Evolutionary conservation across 2,113 vertebrate species (phyloP).

Genomic region (Charina bottae): DNA sequence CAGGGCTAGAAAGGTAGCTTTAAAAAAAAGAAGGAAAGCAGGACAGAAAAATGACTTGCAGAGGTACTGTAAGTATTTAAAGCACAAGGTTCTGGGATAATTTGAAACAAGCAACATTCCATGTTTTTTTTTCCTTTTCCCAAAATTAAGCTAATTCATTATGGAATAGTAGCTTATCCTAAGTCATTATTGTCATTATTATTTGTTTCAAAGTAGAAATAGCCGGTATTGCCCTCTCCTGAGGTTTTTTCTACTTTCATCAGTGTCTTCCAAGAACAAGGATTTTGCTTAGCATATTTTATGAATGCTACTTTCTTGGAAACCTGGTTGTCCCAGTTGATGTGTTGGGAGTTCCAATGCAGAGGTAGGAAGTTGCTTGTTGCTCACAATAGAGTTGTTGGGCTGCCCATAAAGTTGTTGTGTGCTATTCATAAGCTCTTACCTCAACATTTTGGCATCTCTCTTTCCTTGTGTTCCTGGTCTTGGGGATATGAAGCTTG

Average conservation of each 20-base stretch:
- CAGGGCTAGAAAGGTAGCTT: background rate
- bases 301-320: background rate
- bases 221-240: background rate
- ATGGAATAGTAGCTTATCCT: background rate
- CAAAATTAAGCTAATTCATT: background rate
- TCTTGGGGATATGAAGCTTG: slow-evolving; percentile 27
- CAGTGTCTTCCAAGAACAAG: background rate
- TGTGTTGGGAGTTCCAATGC: slow-evolving; percentile 14
- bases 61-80: background rate
- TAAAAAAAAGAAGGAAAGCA: background rate
- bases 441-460: slow-evolving; percentile 65
- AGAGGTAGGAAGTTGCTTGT: background rate
- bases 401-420: slow-evolving; percentile 13
- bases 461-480: slow-evolving; percentile 55
- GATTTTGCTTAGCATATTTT: background rate
- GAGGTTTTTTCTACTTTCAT: background rate
- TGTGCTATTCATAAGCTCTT: slow-evolving; percentile 55
- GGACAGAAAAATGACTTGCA: background rate
- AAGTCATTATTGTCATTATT: background rate
- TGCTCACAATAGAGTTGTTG: background rate
- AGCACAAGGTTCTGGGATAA: background rate
- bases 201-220: background rate
- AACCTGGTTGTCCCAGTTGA: background rate
- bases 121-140: background rate
- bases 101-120: background rate